These are phyloP conservation scores for Merodon equestris DNA, from an alignment of 2,888 invertebrate genomes.

Conservation along the genomic window DNA sequence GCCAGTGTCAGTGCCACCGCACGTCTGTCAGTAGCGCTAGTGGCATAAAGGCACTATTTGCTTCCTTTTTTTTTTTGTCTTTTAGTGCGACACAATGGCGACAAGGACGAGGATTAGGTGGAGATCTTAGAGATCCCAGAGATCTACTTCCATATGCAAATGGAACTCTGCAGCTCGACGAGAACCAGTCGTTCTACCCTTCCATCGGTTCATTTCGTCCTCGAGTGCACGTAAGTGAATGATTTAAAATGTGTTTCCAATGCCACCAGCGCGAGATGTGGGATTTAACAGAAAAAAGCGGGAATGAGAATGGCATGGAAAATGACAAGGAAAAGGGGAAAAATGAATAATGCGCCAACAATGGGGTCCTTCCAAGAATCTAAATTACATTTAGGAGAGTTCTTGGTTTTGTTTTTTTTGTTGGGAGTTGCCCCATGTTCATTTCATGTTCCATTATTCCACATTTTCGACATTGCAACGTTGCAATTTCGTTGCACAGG, in stretches of 20 bases:
- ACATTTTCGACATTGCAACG: constrained; percentile 46
- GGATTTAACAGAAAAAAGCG: not conserved
- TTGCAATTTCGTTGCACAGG: constrained; percentile 23
- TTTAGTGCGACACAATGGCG: constrained; percentile 37
- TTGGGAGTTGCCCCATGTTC: not conserved
- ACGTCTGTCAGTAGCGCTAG: too few species aligned
- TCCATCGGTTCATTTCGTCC: too few species aligned
- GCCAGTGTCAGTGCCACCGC: too few species aligned
- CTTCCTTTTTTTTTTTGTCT: too few species aligned
- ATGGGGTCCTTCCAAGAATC: constrained; percentile 47
- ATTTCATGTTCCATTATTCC: too few species aligned
- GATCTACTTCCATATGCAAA: constrained; percentile 68
- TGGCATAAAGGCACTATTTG: constrained; percentile 33
- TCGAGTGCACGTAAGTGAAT: constrained; percentile 35
- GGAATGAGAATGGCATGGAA: constrained; percentile 26
- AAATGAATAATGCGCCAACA: constrained; percentile 64
- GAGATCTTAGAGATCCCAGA: constrained; percentile 42
- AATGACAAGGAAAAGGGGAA: not conserved
- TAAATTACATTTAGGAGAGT: constrained; percentile 43
- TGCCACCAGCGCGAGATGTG: constrained; percentile 15
- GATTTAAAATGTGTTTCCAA: constrained; percentile 60
- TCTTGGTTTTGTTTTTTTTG: constrained; percentile 4
- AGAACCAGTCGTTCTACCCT: too few species aligned
- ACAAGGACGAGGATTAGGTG: constrained; percentile 48
- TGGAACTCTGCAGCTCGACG: constrained; percentile 48